Percentiles rank a stretch among this genome's conserved stretches.
Conservation (phyloP, 2,113 vertebrate genomes). For the Spea multiplicata region DNA sequence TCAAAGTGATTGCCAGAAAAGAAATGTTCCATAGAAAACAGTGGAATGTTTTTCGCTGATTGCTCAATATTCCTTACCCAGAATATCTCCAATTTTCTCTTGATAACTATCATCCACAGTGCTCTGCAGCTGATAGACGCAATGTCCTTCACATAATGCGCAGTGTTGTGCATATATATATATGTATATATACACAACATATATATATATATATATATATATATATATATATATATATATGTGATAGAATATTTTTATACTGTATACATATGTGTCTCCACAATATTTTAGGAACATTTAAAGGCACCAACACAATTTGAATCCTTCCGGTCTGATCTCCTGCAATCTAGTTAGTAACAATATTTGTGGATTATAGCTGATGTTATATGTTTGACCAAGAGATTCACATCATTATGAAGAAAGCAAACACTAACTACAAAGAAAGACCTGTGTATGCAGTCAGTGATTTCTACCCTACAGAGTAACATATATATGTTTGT, state of each 20-base stretch:
- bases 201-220: background rate
- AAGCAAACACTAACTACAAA: background rate
- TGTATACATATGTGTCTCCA: slow-evolving; percentile 19
- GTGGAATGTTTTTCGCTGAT: too few species aligned
- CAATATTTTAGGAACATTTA: slow-evolving; percentile 11
- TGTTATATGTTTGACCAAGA: background rate
- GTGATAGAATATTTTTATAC: background rate
- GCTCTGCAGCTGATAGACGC: background rate
- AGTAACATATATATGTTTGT: background rate
- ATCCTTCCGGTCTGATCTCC: background rate
- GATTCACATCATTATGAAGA: background rate
- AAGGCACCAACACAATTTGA: slow-evolving; percentile 28
- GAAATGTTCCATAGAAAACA: too few species aligned
- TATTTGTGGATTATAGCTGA: too few species aligned
- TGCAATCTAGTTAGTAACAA: background rate
- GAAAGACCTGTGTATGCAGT: background rate
- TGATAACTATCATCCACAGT: background rate
- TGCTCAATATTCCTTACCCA: too few species aligned
- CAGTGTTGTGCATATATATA: background rate
- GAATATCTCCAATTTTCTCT: too few species aligned
- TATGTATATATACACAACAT: background rate
- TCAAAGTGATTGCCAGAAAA: too few species aligned
- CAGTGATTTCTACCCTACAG: background rate
- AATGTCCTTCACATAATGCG: background rate
- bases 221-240: background rate